Base-by-base conservation (phyloP, 2,888 invertebrate genomes). In the Stenchaetothrips biformis region DNA sequence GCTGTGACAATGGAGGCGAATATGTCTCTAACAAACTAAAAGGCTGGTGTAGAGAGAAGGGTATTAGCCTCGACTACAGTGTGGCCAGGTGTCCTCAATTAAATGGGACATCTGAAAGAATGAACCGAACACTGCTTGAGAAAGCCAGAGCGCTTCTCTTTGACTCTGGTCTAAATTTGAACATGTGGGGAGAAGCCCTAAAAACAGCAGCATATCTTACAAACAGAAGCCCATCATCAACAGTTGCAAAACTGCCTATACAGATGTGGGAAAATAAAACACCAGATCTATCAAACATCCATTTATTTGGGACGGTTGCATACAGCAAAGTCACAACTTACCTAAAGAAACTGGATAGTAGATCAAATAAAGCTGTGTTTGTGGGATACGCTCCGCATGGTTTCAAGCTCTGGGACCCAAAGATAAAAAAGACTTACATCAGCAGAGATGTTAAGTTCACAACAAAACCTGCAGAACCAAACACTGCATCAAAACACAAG, bases 1-100 rank as follows among this genome's bases (percentile, higher is more conserved):
- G 82, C 80, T 48, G 59, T 27, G 81, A 83, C 81, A 81, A 82
- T 82, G 81, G 82, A 13, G 78, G 81, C 67, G 82, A 83, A 27
- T 77, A 9, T 11, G 11, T 11, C 7, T 49, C 49, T 11, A 49
- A 49, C 11, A 11, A 49, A 49, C 11, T 49, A 49, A 49, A 49
- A 49, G 11, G 11, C 7, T 49, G 49, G 49, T 9, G 8, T 9
- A 49, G 11, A 49, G 11, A 9, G 49, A 49, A 77, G 13, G 77
- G 77, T 13, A 77, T 77, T 25, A 13, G 7, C 25, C 7, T 77
- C 8, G 77, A 77, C 25, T 25, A 77, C 37, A 77, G 25, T 11
- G 16, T 13, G 7, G 8, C 77, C 7, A 25, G 37, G 9, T 25
- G 25, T 13, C 25, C 25, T 77, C 77, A 77, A 27, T 13, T 9